Base-by-base conservation (phyloP, 2,113 vertebrate species). In the Azemiops feae region DNA sequence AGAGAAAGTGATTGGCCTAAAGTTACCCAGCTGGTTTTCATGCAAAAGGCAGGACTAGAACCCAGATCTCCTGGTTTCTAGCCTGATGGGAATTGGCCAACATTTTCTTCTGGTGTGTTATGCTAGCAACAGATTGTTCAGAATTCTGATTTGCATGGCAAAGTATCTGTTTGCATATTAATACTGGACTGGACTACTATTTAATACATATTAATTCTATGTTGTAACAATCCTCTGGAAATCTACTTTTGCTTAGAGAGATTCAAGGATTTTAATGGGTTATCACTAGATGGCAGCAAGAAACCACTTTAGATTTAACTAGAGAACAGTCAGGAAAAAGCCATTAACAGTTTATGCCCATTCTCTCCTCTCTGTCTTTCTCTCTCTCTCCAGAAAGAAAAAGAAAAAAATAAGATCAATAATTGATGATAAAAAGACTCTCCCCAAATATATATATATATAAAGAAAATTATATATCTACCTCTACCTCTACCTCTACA, bases 271-370 rank as follows among this genome's bases (percentile, higher is more conserved):
- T 20, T 0, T 69, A 0, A 4, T 1, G 0, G 20, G 0, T 0
- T 52, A 6, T 94, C 97, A 2, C 93, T 3, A 96, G 97, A 93
- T 92, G 97, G 95, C 96, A 95, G 96, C 1, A 60, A 92, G 7
- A 0, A 6, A 0, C 95, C 94, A 5, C 92, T 0, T 47, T 92
- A 87, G 0, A 88, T 23, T 92, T 86, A 69, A 69, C 25, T 7
- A 25, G 58, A 4, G 0, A 22, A 5, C 14, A 18, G 27, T 20
- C 9, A 6, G 57, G 50, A 22, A 64, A 43, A 53, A 53, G n/a
- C 14, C 16, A 34, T 34, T 2, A 12, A 20, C 64, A 12, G n/a
- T 81, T 81, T 81, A 20, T 81, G 0, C 11, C 7, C 69, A 20
- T 16, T 39, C 34, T 39, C 69, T 39, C 34, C 34, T 39, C 69